Conservation (phyloP, 2,797 vertebrate species). For the Toxotes lorentzi region DNA sequence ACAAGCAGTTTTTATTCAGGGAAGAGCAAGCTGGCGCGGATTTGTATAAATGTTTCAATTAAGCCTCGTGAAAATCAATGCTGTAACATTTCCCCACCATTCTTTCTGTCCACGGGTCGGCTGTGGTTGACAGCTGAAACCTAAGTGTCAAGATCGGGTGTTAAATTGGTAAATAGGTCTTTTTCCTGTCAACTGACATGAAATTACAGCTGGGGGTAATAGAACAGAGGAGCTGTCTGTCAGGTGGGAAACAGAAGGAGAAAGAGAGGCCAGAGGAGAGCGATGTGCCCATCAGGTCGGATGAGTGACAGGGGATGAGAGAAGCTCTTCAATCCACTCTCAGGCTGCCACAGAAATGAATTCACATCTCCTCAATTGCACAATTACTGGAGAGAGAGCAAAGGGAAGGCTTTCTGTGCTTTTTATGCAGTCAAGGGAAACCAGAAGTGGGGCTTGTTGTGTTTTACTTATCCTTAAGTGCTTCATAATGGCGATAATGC, state of each 20-base stretch:
- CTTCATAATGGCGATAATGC: constrained; percentile 53
- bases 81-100: constrained; percentile 37
- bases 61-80: constrained; percentile 57
- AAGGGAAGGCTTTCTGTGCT: constrained; percentile 46
- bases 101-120: constrained; percentile 36
- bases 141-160: constrained; percentile 58
- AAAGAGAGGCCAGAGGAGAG: constrained; percentile 49
- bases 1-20: constrained; percentile 62
- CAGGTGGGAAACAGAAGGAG: constrained; percentile 49
- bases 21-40: constrained; percentile 46
- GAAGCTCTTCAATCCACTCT: constrained; percentile 72
- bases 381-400: constrained; percentile 55
- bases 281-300: constrained; percentile 57
- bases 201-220: constrained; percentile 70
- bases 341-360: constrained; percentile 66
- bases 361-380: constrained; percentile 67
- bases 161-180: constrained; percentile 71
- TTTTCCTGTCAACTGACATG: constrained; percentile 68
- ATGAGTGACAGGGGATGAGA: constrained; percentile 77
- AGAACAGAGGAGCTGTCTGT: constrained; percentile 68
- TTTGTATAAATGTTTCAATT: constrained; percentile 73
- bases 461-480: constrained; percentile 63
- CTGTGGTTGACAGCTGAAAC: constrained; percentile 55
- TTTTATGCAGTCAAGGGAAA: constrained; percentile 46
- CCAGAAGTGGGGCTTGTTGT: constrained; percentile 43